Evolutionary conservation across 1,140 invertebrate genomes (phyloP).

Genomic region (Drosophila seguyi): DNA sequence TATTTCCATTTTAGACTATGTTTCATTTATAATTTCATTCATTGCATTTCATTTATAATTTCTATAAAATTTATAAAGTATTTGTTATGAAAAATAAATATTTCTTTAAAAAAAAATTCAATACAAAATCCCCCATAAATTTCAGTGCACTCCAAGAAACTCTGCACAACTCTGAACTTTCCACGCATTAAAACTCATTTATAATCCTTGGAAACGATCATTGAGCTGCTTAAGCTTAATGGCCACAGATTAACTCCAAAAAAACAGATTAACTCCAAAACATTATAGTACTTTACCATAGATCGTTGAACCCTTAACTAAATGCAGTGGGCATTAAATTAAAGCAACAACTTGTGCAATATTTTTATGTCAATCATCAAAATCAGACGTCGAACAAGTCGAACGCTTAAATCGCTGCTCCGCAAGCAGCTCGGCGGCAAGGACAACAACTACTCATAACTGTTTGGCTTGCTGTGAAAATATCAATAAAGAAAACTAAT

Average conservation of each 20-base stretch:
- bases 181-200: constrained; percentile 12
- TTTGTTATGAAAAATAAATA: no score
- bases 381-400: constrained; percentile 52
- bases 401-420: constrained; percentile 32
- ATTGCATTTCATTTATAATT: no score
- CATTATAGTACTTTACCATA: not conserved
- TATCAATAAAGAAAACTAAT: constrained; percentile 84
- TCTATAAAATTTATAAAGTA: no score
- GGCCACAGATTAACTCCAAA: constrained; percentile 21
- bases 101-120: no score
- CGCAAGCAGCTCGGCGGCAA: constrained; percentile 8
- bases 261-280: constrained; percentile 19
- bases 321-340: constrained; percentile 16
- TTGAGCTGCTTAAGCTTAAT: constrained; percentile 20
- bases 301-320: constrained; percentile 27
- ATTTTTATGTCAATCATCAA: constrained; percentile 74
- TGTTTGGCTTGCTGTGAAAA: constrained; percentile 78
- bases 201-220: constrained; percentile 11
- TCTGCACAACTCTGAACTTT: constrained; percentile 11
- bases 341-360: constrained; percentile 44
- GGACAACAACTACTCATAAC: constrained; percentile 70
- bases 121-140: no score
- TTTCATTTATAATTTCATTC: no score
- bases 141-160: not conserved
- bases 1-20: no score